Base-by-base conservation (phyloP, 2,888 invertebrate species). In the Omphaloscelis lunosa region DNA sequence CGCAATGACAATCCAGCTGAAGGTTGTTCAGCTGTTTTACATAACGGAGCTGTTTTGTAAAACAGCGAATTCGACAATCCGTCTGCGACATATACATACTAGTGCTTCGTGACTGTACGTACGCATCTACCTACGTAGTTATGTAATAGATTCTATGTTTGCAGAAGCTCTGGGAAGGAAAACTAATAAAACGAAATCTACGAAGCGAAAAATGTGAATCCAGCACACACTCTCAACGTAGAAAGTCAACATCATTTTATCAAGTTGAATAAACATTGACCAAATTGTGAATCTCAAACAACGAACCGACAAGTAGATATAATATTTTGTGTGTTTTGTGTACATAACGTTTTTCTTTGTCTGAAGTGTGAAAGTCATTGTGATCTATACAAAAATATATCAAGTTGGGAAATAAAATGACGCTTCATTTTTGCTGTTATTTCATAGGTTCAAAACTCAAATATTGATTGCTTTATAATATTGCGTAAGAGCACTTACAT, bases 101-200 rank as follows among this genome's bases (percentile, higher is more conserved):
- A 27, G 20, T 66, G 27, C 7, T 66, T 66, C 20, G 45, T 66
- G 11, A 27, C 45, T 12, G 12, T 66, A 7, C 3, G 4, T 9
- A 56, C 0, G 12, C 4, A 39, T 34, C 7, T 11, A 4, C n/a
- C n/a, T n/a, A 59, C 56, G n/a, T 51, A 15, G 0, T 80, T 84
- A 63, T 63, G n/a, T 53, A 71, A 75, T 29, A n/a, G n/a, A 27
- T 61, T 65, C 3, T 73, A 29, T 72, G n/a, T 69, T 90, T 91
- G 23, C 90, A 92, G 92, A 86, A 78, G 29, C 83, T 92, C 48
- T 92, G 92, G 90, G 81, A 86, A 15, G 76, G 76, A 27, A 88
- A 83, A 84, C 73, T 89, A 7, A 86, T 79, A 53, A 85, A 85
- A 72, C 80, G 72, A 34, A 78, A 80, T 74, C 53, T 61, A 9